These are phyloP conservation scores for Drosophila conformis DNA, from an alignment of 2,888 invertebrate genomes.

Conservation along the genomic window DNA sequence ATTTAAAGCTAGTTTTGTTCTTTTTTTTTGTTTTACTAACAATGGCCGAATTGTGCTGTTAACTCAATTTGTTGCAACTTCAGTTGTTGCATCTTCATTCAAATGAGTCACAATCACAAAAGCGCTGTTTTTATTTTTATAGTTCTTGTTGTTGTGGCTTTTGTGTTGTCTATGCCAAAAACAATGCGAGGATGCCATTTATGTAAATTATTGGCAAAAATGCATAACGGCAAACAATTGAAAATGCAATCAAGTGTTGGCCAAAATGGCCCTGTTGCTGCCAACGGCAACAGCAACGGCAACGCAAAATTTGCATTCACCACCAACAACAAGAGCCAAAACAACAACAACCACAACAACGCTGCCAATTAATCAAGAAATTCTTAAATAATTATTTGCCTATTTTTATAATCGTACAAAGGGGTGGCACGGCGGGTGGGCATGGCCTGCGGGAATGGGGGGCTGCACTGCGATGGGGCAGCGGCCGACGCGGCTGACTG, in stretches of 20 bases:
- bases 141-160: constrained; percentile 6
- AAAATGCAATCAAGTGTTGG: constrained; percentile 82
- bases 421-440: constrained; percentile 18
- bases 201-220: constrained; percentile 80
- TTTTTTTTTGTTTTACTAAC: not conserved
- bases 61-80: constrained; percentile 23
- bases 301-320: constrained; percentile 60
- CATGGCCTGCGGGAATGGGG: not conserved
- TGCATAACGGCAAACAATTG: constrained; percentile 82
- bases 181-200: constrained; percentile 54
- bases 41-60: not conserved
- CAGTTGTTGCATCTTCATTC: constrained; percentile 4
- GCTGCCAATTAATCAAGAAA: constrained; percentile 84
- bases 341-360: constrained; percentile 52
- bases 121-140: constrained; percentile 17
- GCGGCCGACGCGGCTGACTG: constrained; percentile 75
- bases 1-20: accelerated
- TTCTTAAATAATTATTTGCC: constrained; percentile 84
- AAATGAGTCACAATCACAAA: constrained; percentile 33
- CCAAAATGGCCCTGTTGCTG: constrained; percentile 64
- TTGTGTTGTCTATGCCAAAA: constrained; percentile 45
- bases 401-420: constrained; percentile 78
- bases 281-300: constrained; percentile 53
- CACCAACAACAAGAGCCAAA: constrained; percentile 35
- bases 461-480: constrained; percentile 46